Conservation (phyloP, 1,140 invertebrate species). For the Adelges cooleyi region DNA sequence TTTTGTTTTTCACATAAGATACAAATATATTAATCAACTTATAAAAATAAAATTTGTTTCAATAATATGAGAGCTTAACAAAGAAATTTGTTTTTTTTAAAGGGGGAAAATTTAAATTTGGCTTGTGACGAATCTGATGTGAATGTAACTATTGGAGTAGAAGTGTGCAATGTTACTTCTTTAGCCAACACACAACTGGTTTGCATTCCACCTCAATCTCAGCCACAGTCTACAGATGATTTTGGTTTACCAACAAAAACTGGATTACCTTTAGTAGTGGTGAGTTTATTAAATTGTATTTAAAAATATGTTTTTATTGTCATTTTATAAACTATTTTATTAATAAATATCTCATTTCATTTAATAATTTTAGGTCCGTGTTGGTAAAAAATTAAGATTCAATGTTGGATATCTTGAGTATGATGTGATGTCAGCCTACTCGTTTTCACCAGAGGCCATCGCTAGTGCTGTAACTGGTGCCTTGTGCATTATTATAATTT, state of each 20-base stretch:
- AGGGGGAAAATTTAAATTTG: slow-evolving; percentile 78
- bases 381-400: slow-evolving; percentile 75
- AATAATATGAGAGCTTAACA: background rate
- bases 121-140: slow-evolving; percentile 89
- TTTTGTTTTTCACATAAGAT: too few species aligned
- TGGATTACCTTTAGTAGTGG: slow-evolving; percentile 75
- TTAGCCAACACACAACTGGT: slow-evolving; percentile 76
- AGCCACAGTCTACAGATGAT: slow-evolving; percentile 79
- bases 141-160: slow-evolving; percentile 78
- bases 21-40: too few species aligned
- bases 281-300: too few species aligned
- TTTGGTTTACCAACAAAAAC: slow-evolving; percentile 60
- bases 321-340: too few species aligned
- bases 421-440: slow-evolving; percentile 70
- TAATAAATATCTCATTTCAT: too few species aligned
- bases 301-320: too few species aligned
- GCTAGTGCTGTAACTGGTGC: slow-evolving; percentile 72
- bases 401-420: slow-evolving; percentile 80
- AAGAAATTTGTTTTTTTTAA: slow-evolving; percentile 29
- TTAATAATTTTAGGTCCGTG: slow-evolving; percentile 45
- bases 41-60: background rate
- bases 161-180: slow-evolving; percentile 84
- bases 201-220: slow-evolving; percentile 74
- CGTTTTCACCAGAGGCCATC: slow-evolving; percentile 76
- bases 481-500: slow-evolving; percentile 67